Conservation (phyloP, 2,797 vertebrate species). For the Gymnothorax javanicus region DNA sequence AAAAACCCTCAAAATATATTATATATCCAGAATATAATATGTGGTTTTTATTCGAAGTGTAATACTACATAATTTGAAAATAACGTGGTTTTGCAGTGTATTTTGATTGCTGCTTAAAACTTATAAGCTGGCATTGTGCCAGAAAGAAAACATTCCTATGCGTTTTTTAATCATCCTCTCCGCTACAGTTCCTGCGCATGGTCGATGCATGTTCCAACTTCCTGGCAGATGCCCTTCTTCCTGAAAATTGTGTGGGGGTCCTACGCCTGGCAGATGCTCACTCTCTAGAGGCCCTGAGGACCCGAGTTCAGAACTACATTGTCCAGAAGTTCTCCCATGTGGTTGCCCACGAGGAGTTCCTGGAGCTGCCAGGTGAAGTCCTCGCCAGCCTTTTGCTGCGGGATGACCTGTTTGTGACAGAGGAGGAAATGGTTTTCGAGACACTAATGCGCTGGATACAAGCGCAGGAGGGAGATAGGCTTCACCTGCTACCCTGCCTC, state of each 20-base stretch:
- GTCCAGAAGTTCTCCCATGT: conserved; percentile 86
- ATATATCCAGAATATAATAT: not conserved
- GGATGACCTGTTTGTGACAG: conserved; percentile 85
- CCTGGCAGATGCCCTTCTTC: conserved; percentile 84
- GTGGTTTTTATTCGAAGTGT: not conserved
- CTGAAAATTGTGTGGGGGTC: conserved; percentile 90
- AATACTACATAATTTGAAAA: not conserved
- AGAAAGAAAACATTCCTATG: not conserved
- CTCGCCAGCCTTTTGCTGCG: conserved; percentile 80
- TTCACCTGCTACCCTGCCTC: conserved; percentile 71
- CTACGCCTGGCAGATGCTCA: conserved; percentile 87
- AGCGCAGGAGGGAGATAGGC: conserved; percentile 72
- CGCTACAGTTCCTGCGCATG: conserved; percentile 85
- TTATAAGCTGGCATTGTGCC: not conserved
- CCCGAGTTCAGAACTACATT: conserved; percentile 82
- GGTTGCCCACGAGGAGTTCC: conserved; percentile 81
- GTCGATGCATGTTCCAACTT: conserved; percentile 89
- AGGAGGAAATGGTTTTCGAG: conserved; percentile 89
- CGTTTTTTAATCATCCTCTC: not conserved
- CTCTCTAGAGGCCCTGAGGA: conserved; percentile 75
- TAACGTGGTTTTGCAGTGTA: not conserved
- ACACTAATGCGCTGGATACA: conserved; percentile 87
- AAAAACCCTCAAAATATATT: not conserved
- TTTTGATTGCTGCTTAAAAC: not conserved
- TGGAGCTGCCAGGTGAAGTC: conserved; percentile 80